These are phyloP conservation scores for Podarcis raffonei DNA, from an alignment of 2,113 vertebrate species.

Conservation along the genomic window DNA sequence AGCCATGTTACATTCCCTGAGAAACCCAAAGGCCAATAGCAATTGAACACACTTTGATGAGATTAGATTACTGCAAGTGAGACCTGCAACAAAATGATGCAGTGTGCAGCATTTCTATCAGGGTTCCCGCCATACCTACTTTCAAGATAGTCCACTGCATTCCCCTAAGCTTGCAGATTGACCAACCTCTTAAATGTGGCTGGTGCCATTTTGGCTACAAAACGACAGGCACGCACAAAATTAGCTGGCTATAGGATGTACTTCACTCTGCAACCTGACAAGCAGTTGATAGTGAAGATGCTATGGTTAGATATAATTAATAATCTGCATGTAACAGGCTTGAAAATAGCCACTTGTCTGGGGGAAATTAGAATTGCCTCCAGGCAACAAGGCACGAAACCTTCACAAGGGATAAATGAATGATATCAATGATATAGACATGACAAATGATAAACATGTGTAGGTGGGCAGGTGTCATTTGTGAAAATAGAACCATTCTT, in stretches of 20 bases:
- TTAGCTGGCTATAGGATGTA: background rate
- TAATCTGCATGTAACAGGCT: background rate
- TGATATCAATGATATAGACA: too few species aligned
- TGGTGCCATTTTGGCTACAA: too few species aligned
- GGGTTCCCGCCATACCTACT: too few species aligned
- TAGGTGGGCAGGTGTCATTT: background rate
- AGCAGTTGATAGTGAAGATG: background rate
- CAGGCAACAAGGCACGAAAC: background rate
- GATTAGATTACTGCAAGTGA: background rate
- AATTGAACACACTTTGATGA: background rate
- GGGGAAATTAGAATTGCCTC: background rate
- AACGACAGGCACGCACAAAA: too few species aligned
- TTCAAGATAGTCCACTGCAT: too few species aligned
- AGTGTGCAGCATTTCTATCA: too few species aligned
- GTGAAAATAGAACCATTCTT: background rate
- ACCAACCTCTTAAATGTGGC: too few species aligned
- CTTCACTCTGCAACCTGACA: background rate
- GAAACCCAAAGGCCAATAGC: slow-evolving; percentile 1
- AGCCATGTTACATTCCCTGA: background rate
- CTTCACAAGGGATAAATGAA: background rate
- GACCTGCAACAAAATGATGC: too few species aligned
- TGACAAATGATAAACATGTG: background rate
- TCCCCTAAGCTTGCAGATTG: too few species aligned
- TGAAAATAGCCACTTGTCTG: background rate
- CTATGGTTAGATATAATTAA: background rate